Conservation (phyloP, 2,888 invertebrate species). For the Dynastes hyllus region DNA sequence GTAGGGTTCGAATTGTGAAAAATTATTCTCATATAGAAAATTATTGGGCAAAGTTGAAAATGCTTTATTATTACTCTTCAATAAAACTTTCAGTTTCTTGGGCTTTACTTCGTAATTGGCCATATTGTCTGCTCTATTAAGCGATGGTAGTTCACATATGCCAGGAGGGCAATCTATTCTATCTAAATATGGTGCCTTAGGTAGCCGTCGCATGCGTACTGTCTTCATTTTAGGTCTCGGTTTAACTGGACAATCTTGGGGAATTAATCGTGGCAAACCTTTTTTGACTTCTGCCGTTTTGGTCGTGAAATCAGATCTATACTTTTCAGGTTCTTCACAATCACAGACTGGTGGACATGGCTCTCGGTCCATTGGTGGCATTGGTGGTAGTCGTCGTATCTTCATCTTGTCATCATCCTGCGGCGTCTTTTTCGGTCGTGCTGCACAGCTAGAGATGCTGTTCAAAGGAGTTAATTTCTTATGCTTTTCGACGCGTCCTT, state of each 20-base stretch:
- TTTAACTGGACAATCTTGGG: not conserved
- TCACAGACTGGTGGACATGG: not conserved
- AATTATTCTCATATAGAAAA: conserved; percentile 29
- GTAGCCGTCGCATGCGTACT: conserved; percentile 16
- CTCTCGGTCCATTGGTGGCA: not conserved
- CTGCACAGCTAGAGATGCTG: conserved; percentile 8
- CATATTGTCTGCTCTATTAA: conserved; percentile 1
- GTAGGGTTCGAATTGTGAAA: not conserved
- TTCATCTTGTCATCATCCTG: not conserved
- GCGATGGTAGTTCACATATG: not conserved
- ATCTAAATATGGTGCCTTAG: conserved; percentile 33
- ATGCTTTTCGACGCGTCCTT: conserved; percentile 14
- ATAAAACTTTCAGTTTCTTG: conserved; percentile 22
- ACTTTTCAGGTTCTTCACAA: conserved; percentile 6
- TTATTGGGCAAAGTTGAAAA: conserved; percentile 30
- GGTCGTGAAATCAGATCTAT: conserved; percentile 8
- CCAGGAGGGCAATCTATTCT: not conserved
- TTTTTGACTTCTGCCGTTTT: not conserved
- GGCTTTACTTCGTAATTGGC: not conserved
- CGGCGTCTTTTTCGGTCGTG: not conserved
- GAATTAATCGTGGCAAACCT: conserved; percentile 17
- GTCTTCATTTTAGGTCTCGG: conserved; percentile 8
- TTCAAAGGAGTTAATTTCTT: conserved; percentile 34
- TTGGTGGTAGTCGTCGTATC: not conserved
- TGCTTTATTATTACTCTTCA: conserved; percentile 36